phyloP scores from a whole-genome alignment of 2,113 vertebrate species.

The Sphaerodactylus townsendi region DNA sequence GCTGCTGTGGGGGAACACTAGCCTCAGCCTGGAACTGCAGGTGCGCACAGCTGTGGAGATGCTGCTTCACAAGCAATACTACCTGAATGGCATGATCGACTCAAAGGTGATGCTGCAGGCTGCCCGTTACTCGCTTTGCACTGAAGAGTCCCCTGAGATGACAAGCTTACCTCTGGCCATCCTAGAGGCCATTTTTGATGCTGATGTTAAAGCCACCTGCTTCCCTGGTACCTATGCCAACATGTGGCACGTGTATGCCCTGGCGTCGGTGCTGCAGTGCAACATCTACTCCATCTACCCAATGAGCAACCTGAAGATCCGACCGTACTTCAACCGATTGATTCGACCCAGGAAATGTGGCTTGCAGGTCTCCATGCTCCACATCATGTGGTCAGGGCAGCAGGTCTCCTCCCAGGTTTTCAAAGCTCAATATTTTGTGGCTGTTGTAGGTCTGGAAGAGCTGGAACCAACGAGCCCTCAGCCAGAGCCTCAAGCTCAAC shows the following conservation, averaged over 20 bases:
- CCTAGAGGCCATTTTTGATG: constrained; percentile 93
- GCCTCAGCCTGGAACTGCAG: constrained; percentile 91
- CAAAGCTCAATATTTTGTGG: constrained; percentile 88
- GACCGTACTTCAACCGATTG: constrained; percentile 91
- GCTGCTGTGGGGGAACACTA: constrained; percentile 84
- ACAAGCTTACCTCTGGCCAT: constrained; percentile 85
- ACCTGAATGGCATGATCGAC: constrained; percentile 94
- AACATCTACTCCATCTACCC: constrained; percentile 96
- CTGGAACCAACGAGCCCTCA: constrained; percentile 64
- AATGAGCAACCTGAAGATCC: constrained; percentile 94
- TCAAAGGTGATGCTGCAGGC: constrained; percentile 98
- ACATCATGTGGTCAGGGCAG: constrained; percentile 95
- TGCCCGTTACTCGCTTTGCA: constrained; percentile 90
- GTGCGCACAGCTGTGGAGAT: constrained; percentile 94
- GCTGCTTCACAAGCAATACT: constrained; percentile 91
- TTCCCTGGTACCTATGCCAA: constrained; percentile 92
- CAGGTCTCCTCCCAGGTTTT: constrained; percentile 83
- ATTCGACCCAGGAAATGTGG: constrained; percentile 85
- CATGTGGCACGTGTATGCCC: constrained; percentile 95
- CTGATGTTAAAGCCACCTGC: constrained; percentile 93
- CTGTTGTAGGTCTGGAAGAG: constrained; percentile 81
- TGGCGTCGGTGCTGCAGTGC: constrained; percentile 87
- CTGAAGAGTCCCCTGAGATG: constrained; percentile 90
- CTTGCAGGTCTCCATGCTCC: constrained; percentile 75
- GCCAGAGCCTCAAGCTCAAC: constrained; percentile 58